Conservation (phyloP, 2,888 invertebrate genomes). For the Orthosia gracilis region DNA sequence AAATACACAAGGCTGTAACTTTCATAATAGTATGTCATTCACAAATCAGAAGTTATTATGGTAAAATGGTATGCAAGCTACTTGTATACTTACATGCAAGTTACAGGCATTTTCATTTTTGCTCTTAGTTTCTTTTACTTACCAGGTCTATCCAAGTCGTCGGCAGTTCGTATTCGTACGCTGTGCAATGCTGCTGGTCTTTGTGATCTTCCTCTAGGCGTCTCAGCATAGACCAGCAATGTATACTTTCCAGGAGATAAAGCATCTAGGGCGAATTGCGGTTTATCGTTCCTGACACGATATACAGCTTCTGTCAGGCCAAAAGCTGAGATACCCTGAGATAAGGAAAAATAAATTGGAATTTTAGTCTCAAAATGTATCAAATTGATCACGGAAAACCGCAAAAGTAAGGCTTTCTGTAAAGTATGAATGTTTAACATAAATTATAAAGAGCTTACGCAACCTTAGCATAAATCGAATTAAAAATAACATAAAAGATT, state of each 20-base stretch:
- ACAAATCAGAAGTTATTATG: too few species aligned
- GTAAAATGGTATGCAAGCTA: too few species aligned
- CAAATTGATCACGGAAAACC: background rate
- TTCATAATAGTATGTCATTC: too few species aligned
- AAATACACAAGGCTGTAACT: too few species aligned
- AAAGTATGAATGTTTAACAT: background rate
- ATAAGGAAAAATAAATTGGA: slow-evolving; percentile 17
- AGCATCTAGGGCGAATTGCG: slow-evolving; percentile 94
- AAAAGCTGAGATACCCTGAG: slow-evolving; percentile 88
- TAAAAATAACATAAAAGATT: background rate
- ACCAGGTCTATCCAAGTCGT: slow-evolving; percentile 86
- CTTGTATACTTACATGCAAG: too few species aligned
- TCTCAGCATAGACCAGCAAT: slow-evolving; percentile 95
- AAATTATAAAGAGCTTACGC: background rate
- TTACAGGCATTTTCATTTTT: too few species aligned
- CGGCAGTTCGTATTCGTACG: slow-evolving; percentile 85
- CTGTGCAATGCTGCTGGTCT: slow-evolving; percentile 93
- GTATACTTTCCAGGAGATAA: slow-evolving; percentile 95
- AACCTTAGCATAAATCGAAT: background rate
- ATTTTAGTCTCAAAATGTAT: background rate
- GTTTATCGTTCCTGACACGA: slow-evolving; percentile 92
- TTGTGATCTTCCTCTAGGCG: slow-evolving; percentile 95
- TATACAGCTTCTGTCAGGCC: slow-evolving; percentile 91
- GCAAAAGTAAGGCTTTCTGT: background rate
- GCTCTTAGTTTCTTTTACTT: slow-evolving; percentile 9